A percentile compares a stretch with the other conserved stretches of the same genome.
Conservation (phyloP, 1,140 invertebrate species). For the Drosophila jambulina region DNA sequence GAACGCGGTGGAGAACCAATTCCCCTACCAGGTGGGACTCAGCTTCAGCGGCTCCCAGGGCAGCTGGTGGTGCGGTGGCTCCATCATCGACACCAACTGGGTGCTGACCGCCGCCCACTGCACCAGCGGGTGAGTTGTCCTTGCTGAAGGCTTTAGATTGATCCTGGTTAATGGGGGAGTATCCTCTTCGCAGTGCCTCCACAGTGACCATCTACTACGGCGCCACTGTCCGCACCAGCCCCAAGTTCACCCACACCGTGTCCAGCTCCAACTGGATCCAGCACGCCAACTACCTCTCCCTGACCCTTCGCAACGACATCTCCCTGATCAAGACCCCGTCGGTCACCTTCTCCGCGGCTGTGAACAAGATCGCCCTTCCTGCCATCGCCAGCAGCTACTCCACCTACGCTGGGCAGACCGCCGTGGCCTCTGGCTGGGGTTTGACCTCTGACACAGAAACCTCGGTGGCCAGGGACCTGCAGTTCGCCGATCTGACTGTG, state of each 20-base stretch:
- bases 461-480: slow-evolving; percentile 21
- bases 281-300: slow-evolving; percentile 43
- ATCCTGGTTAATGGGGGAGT: neutral
- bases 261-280: slow-evolving; percentile 37
- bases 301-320: slow-evolving; percentile 44
- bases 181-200: slow-evolving; percentile 19
- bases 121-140: slow-evolving; percentile 37
- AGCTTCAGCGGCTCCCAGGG: slow-evolving; percentile 67
- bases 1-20: slow-evolving; percentile 80
- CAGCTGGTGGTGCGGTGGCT: slow-evolving; percentile 86
- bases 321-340: slow-evolving; percentile 40
- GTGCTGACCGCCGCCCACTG: slow-evolving; percentile 88
- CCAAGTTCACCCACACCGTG: slow-evolving; percentile 47
- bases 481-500: slow-evolving; percentile 30
- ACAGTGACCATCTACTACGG: slow-evolving; percentile 44
- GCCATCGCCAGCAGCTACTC: slow-evolving; percentile 34
- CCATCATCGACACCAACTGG: slow-evolving; percentile 86
- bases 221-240: slow-evolving; percentile 46
- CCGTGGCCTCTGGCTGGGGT: slow-evolving; percentile 50
- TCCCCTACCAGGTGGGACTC: slow-evolving; percentile 86
- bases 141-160: neutral
- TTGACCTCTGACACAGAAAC: slow-evolving; percentile 29
- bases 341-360: slow-evolving; percentile 9
- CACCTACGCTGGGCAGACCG: slow-evolving; percentile 29
- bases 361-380: slow-evolving; percentile 39